phyloP scores from a whole-genome alignment of 1,140 invertebrate species.

The Formica selysi region DNA sequence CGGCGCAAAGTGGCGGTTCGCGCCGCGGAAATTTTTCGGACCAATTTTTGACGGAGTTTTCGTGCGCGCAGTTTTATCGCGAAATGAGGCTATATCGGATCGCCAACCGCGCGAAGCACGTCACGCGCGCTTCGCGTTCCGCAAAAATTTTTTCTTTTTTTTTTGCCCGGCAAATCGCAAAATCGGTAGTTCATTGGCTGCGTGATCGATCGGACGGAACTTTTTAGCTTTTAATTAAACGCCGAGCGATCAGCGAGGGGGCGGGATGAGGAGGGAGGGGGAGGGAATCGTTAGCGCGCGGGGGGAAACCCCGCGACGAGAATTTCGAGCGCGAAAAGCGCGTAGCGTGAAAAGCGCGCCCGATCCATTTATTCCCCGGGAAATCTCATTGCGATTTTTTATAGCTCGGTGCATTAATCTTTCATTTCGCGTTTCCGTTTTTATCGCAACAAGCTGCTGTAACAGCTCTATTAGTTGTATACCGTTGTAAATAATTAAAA shows the following conservation, averaged over 20 bases:
- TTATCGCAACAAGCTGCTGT: conserved; percentile 35
- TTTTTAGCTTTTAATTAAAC: conserved; percentile 65
- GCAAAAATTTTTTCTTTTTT: conserved; percentile 35
- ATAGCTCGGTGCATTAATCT: conserved; percentile 40
- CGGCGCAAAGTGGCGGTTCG: conserved; percentile 54
- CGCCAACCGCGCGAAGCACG: conserved; percentile 44
- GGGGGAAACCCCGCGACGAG: conserved; percentile 21
- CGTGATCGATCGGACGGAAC: conserved; percentile 57
- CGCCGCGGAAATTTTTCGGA: conserved; percentile 25
- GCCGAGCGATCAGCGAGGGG: conserved; percentile 22
- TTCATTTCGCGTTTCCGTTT: conserved; percentile 42
- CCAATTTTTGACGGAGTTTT: conserved; percentile 55
- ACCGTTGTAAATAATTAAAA: conserved; percentile 39
- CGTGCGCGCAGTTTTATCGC: conserved; percentile 35
- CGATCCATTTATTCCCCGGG: conserved; percentile 5
- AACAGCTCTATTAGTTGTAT: conserved; percentile 45
- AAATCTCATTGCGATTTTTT: conserved; percentile 52
- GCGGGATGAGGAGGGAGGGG: no score
- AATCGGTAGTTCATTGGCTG: conserved; percentile 56
- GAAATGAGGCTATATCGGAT: conserved; percentile 57
- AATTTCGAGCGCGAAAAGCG: conserved; percentile 23
- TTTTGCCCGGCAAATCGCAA: conserved; percentile 39
- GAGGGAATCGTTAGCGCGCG: conserved; percentile 16
- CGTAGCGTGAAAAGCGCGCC: conserved; percentile 27
- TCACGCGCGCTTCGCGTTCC: conserved; percentile 3